Base-by-base conservation (phyloP, 2,797 vertebrate species). In the Nasua narica region DNA sequence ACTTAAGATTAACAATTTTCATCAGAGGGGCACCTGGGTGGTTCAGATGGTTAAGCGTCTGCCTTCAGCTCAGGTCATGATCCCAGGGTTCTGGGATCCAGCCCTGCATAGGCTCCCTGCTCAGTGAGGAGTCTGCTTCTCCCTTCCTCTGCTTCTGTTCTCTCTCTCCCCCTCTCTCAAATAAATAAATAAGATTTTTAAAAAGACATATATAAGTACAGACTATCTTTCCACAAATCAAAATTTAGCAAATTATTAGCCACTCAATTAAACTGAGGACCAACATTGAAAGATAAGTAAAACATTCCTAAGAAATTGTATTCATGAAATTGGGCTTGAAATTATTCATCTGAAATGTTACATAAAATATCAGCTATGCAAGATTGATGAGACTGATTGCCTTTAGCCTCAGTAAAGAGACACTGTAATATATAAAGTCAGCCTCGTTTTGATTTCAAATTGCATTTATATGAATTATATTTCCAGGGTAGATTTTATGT, bases 161-260 rank as follows among this genome's bases (percentile, higher is more conserved):
- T n/a, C n/a, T n/a, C n/a, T n/a, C n/a, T n/a, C n/a, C n/a, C n/a
- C n/a, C n/a, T n/a, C n/a, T n/a, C n/a, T n/a, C n/a, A n/a, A n/a
- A n/a, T n/a, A n/a, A n/a, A n/a, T n/a, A n/a, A n/a, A n/a, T n/a
- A 77, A 97, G 29, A 60, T 96, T 93, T 98, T 21, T 93, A 97
- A 91, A 97, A 96, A 74, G 96, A 74, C 50, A 91, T 95, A 84
- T 82, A 70, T 94, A 50, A 54, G 0, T 13, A 82, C 87, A 92
- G 88, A 93, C 72, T 85, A 54, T 7, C 86, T 94, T 87, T 91
- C 1, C 97, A 92, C 74, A 97, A 95, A 40, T 32, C 35, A 97
- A 97, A 98, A 96, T 0, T 0, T 3, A 48, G 58, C 46, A 95
- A 98, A 97, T 95, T 82, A 48, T 58, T 60, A 90, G 5, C 50